Evolutionary conservation across 2,113 vertebrate genomes (phyloP), one percentile per base, ranked within the genome.

Genomic region (Lontra canadensis): DNA sequence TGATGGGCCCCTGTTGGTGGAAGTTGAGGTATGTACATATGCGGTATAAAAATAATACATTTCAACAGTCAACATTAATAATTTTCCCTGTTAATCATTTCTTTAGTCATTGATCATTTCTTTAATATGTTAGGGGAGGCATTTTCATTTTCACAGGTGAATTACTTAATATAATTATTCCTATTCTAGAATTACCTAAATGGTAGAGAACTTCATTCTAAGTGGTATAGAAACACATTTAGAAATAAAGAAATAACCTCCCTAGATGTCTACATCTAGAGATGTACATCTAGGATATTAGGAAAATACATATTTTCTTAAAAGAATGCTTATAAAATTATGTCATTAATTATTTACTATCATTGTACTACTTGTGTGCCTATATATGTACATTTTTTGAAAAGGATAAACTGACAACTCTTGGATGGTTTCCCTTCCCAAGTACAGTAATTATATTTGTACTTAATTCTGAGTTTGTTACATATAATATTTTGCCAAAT

Each of bases 401-500:
- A 97, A 92, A 90, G 26, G 39, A 80, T 69, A 29, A 94, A 49
- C 57, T 74, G 95, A 47, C 44, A 78, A 73, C 8, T 94, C 69
- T 87, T 94, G 88, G 80, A 96, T 61, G 63, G 44, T 96, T 93
- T 96, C 81, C 84, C 36, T 78, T 95, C 55, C 26, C 90, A 63
- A 73, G 73, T 61, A 65, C 10, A 86, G 47, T 94, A 97, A 97
- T 97, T 97, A 95, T 88, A 96, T 98, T 95, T 97, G 49, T 78
- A 93, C 88, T 90, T 97, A 97, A 97, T 97, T 96, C 42, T 91
- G 65, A 96, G 93, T 76, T 95, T 85, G 57, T 94, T 97, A 94
- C 59, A 97, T 82, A 96, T 78, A 88, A 65, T 81, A 90, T 94
- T 90, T 96, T 97, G 76, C 96, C 96, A 98, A 98, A 88, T 94